Evolutionary conservation across 2,888 invertebrate species (phyloP).

Genomic region (Liodrosophila aerea): DNA sequence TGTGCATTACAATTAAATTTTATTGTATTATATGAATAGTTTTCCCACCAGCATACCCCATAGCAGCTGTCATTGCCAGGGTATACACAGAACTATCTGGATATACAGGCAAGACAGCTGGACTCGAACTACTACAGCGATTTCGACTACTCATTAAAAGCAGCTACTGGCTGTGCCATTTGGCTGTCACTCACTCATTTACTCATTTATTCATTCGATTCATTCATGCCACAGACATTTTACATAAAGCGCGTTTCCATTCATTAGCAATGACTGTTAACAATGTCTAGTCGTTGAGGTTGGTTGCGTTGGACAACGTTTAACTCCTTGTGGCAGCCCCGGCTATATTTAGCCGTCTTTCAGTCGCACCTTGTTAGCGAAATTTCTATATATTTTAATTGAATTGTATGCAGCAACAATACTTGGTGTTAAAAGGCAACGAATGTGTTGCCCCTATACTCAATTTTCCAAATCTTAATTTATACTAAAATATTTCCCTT

Average conservation of each 20-base stretch:
- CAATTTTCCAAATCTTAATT: slow-evolving; percentile 57
- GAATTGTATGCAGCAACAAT: slow-evolving; percentile 43
- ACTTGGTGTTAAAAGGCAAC: slow-evolving; percentile 4
- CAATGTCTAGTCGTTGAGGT: slow-evolving; percentile 28
- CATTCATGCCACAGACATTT: slow-evolving; percentile 61
- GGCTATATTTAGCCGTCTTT: slow-evolving; percentile 43
- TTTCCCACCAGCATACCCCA: not conserved
- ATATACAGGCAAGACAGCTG: slow-evolving; percentile 5
- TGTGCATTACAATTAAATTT: too few relatives aligned
- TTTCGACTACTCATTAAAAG: slow-evolving; percentile 3
- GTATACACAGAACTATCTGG: not conserved
- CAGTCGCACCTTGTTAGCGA: slow-evolving; percentile 42
- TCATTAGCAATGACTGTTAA: slow-evolving; percentile 61
- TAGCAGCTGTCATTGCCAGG: not conserved
- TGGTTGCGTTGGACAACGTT: slow-evolving; percentile 41
- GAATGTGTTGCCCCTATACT: slow-evolving; percentile 16
- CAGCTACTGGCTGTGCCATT: slow-evolving; percentile 52
- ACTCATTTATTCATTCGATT: slow-evolving; percentile 48
- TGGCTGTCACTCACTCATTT: slow-evolving; percentile 71
- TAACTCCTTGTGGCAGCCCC: slow-evolving; percentile 29
- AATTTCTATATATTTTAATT: slow-evolving; percentile 55
- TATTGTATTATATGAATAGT: too few relatives aligned
- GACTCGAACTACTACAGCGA: not conserved
- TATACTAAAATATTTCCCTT: slow-evolving; percentile 21
- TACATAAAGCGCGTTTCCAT: slow-evolving; percentile 67